Evolutionary conservation across 2,888 invertebrate species (phyloP).

Genomic region (Exephanes ischioxanthus): DNA sequence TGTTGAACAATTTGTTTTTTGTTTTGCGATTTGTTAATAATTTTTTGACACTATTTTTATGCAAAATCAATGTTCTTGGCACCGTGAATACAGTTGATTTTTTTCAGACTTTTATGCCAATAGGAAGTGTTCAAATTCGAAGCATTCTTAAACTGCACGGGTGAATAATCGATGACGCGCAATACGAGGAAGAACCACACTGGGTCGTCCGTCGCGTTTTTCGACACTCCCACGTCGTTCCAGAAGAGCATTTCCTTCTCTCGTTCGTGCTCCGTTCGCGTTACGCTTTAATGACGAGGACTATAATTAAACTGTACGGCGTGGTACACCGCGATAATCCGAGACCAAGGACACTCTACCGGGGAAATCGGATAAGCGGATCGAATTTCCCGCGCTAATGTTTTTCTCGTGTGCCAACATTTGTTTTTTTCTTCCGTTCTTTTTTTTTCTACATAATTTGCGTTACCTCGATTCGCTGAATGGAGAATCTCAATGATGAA

Average conservation of each 20-base stretch:
- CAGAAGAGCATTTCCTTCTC: conserved; percentile 13
- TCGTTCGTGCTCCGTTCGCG: conserved; percentile 28
- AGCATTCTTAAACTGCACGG: no score
- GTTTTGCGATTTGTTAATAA: no score
- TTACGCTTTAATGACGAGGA: conserved; percentile 47
- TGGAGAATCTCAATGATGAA: neutral
- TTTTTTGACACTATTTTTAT: no score
- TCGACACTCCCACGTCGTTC: neutral
- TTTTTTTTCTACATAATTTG: conserved; percentile 35
- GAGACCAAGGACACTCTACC: conserved; percentile 56
- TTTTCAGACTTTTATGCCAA: no score
- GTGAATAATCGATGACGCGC: neutral
- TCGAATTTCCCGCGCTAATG: conserved; percentile 45
- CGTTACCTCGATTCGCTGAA: conserved; percentile 39
- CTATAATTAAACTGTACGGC: conserved; percentile 46
- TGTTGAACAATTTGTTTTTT: no score
- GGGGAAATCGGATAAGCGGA: conserved; percentile 55
- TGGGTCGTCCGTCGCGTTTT: neutral
- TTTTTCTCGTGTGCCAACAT: neutral
- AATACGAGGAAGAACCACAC: neutral
- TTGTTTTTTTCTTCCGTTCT: neutral
- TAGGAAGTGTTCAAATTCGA: no score
- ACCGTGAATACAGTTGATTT: no score
- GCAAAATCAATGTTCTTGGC: no score
- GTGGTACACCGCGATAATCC: conserved; percentile 55